phyloP scores from a whole-genome alignment of 2,888 invertebrate genomes.

The Drosophila rubida region DNA sequence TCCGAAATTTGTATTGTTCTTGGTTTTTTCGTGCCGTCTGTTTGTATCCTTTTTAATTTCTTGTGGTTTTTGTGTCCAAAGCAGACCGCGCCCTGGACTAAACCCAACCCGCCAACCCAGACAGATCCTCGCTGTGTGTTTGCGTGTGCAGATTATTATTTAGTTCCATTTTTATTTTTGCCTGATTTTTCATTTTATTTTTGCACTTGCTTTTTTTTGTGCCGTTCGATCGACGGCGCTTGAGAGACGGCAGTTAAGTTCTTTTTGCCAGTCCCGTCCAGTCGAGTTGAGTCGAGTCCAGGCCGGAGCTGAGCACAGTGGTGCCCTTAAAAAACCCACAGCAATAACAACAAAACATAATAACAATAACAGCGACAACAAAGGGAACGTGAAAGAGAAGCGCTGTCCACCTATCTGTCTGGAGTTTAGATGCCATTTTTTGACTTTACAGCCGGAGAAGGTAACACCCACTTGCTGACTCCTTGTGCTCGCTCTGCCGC shows the following conservation, averaged over 20 bases:
- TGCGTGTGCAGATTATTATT: constrained; percentile 47
- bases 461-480: constrained; percentile 82
- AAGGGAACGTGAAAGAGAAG: constrained; percentile 30
- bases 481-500: not conserved
- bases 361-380: constrained; percentile 49
- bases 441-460: constrained; percentile 83
- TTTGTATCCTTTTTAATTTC: constrained; percentile 5
- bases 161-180: constrained; percentile 16
- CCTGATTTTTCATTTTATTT: constrained; percentile 21
- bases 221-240: constrained; percentile 62
- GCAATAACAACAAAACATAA: constrained; percentile 41
- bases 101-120: constrained; percentile 28
- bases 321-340: constrained; percentile 42
- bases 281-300: too few species aligned
- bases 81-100: constrained; percentile 41
- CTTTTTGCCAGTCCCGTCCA: constrained; percentile 13
- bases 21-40: not conserved
- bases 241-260: constrained; percentile 36
- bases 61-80: constrained; percentile 35
- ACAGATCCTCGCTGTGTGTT: constrained; percentile 47
- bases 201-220: constrained; percentile 4
- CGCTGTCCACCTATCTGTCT: constrained; percentile 78
- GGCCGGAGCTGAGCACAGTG: too few species aligned
- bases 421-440: constrained; percentile 79
- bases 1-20: constrained; percentile 31